Evolutionary conservation across 2,797 vertebrate species (phyloP).

Genomic region (Ctenopoma multispine): DNA sequence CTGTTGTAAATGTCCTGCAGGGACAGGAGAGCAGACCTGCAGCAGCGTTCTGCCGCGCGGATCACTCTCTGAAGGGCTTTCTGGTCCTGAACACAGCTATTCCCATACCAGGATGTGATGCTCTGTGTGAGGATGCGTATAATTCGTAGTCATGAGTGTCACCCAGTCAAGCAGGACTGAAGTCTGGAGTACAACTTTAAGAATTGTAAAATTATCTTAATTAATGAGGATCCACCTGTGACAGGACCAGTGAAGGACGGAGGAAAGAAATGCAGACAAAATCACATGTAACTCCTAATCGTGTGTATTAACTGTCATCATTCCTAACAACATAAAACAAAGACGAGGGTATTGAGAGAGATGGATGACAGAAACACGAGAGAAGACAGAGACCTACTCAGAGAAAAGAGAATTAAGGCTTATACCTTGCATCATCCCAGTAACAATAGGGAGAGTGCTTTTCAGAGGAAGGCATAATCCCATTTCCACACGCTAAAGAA

Average conservation of each 20-base stretch:
- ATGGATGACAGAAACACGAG: slow-evolving; percentile 55
- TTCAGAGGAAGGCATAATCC: slow-evolving; percentile 83
- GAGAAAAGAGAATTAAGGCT: slow-evolving; percentile 77
- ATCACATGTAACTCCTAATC: slow-evolving; percentile 2
- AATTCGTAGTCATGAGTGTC: no score
- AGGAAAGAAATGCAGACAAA: slow-evolving; percentile 7
- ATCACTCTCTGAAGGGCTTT: no score
- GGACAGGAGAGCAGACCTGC: no score
- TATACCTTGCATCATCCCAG: slow-evolving; percentile 82
- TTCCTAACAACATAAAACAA: slow-evolving; percentile 42
- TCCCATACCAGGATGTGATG: no score
- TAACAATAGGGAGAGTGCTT: slow-evolving; percentile 82
- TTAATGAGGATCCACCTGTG: neutral
- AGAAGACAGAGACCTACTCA: slow-evolving; percentile 69
- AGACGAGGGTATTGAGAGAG: slow-evolving; percentile 45
- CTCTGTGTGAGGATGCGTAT: no score
- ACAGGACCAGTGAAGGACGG: slow-evolving; percentile 1
- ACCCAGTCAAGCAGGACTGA: neutral
- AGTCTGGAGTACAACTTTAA: neutral
- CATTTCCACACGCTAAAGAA: slow-evolving; percentile 83
- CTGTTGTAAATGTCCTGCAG: no score
- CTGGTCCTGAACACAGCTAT: no score
- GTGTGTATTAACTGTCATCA: slow-evolving; percentile 30
- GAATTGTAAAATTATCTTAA: neutral
- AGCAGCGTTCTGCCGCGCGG: no score